Evolutionary conservation across 2,113 vertebrate species (phyloP).

Genomic region (Petroica traversi): DNA sequence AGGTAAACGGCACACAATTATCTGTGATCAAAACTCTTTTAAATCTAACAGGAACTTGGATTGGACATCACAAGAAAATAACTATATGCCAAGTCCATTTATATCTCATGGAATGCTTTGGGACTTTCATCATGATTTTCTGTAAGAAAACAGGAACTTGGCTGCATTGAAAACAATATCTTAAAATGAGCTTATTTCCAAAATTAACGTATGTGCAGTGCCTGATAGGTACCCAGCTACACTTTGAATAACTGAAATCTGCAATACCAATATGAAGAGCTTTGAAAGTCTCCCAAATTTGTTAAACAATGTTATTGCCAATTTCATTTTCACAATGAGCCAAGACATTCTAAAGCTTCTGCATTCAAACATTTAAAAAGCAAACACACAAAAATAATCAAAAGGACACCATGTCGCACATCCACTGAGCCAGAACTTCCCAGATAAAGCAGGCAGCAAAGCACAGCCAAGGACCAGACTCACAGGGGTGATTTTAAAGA

Average conservation of each 20-base stretch:
- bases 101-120: constrained; percentile 13
- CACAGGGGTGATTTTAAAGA: background rate
- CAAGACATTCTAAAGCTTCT: constrained; percentile 46
- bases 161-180: constrained; percentile 33
- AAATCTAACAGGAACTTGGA: constrained; percentile 52
- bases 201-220: constrained; percentile 46
- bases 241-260: constrained; percentile 48
- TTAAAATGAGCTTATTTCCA: constrained; percentile 56
- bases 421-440: constrained; percentile 4
- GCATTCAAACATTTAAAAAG: constrained; percentile 29
- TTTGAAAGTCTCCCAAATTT: constrained; percentile 54
- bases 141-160: constrained; percentile 52
- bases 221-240: constrained; percentile 50
- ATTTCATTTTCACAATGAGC: constrained; percentile 32
- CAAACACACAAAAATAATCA: constrained; percentile 42
- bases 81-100: constrained; percentile 45
- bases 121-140: constrained; percentile 29
- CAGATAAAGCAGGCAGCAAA: background rate
- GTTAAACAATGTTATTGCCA: constrained; percentile 39
- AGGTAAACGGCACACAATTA: constrained; percentile 41
- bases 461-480: background rate
- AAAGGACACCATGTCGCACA: background rate
- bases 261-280: background rate
- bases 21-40: constrained; percentile 28
- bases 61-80: constrained; percentile 47